phyloP scores from a whole-genome alignment of 2,797 vertebrate genomes.

The Silurus lanzhouensis region DNA sequence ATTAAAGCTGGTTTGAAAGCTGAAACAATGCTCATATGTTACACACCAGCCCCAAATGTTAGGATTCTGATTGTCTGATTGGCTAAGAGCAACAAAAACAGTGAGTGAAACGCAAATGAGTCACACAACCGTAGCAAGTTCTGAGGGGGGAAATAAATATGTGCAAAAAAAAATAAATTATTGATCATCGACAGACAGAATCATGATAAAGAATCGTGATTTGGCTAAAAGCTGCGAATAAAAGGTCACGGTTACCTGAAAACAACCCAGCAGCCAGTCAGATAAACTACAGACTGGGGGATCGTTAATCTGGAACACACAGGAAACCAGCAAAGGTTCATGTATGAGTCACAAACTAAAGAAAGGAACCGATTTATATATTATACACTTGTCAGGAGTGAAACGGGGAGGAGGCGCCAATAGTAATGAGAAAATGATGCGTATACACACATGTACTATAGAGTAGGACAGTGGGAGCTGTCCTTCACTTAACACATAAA shows the following conservation, averaged over 20 bases:
- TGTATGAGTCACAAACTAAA: slow-evolving; percentile 57
- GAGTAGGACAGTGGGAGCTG: too few relatives aligned
- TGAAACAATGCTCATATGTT: not conserved
- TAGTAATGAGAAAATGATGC: not conserved
- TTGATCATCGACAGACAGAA: slow-evolving; percentile 59
- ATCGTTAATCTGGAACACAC: slow-evolving; percentile 80
- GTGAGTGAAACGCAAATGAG: slow-evolving; percentile 11
- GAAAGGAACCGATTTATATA: not conserved
- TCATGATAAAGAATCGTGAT: slow-evolving; percentile 58
- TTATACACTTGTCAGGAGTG: not conserved
- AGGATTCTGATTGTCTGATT: slow-evolving; percentile 48
- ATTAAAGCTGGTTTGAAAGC: not conserved
- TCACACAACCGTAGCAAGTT: slow-evolving; percentile 56
- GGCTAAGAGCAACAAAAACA: slow-evolving; percentile 18
- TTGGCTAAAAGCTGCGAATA: slow-evolving; percentile 68
- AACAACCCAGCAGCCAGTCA: slow-evolving; percentile 82
- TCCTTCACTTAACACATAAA: not conserved
- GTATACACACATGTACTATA: not conserved
- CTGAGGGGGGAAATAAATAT: not conserved
- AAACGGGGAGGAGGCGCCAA: not conserved
- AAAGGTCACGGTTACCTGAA: slow-evolving; percentile 75
- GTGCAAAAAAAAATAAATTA: slow-evolving; percentile 2
- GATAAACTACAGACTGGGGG: slow-evolving; percentile 80
- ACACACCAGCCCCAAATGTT: not conserved
- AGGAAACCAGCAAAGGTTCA: slow-evolving; percentile 62